Percentiles rank a stretch among this genome's conserved stretches.
These are phyloP conservation scores for Anthophora plumipes DNA, from an alignment of 2,888 invertebrate species.

Conservation along the genomic window DNA sequence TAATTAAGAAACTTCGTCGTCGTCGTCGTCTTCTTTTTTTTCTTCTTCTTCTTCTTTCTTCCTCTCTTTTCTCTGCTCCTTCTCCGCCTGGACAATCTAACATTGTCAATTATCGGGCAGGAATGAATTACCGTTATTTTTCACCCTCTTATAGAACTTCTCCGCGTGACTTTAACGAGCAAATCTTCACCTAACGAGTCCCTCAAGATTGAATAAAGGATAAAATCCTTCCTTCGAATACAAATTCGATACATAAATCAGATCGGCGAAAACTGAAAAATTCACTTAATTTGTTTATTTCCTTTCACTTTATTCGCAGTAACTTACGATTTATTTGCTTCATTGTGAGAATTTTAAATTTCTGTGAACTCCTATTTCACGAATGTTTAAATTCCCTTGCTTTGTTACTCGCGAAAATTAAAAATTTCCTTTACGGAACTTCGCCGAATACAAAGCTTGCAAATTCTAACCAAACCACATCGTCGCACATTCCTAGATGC, in stretches of 20 bases:
- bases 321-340: not conserved
- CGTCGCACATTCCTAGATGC: too few species aligned
- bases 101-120: slow-evolving; percentile 58
- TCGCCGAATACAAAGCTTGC: not conserved
- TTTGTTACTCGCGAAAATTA: not conserved
- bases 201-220: slow-evolving; percentile 25
- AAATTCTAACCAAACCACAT: too few species aligned
- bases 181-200: slow-evolving; percentile 38
- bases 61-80: not conserved
- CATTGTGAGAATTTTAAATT: too few species aligned
- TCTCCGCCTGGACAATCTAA: slow-evolving; percentile 40
- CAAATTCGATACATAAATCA: slow-evolving; percentile 6
- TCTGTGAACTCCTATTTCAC: too few species aligned
- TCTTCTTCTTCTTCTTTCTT: not conserved
- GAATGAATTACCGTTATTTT: slow-evolving; percentile 60
- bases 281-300: not conserved
- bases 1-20: slow-evolving; percentile 54
- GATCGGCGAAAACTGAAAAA: not conserved
- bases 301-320: not conserved
- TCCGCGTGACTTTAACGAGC: slow-evolving; percentile 53
- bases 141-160: slow-evolving; percentile 42
- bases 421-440: not conserved
- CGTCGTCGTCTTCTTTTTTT: slow-evolving; percentile 17
- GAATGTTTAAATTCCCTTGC: too few species aligned
- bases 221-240: slow-evolving; percentile 5